A percentile compares a stretch with the other conserved stretches of the same genome.
phyloP scores from a whole-genome alignment of 2,797 vertebrate species.

The Arnoldichthys spilopterus region DNA sequence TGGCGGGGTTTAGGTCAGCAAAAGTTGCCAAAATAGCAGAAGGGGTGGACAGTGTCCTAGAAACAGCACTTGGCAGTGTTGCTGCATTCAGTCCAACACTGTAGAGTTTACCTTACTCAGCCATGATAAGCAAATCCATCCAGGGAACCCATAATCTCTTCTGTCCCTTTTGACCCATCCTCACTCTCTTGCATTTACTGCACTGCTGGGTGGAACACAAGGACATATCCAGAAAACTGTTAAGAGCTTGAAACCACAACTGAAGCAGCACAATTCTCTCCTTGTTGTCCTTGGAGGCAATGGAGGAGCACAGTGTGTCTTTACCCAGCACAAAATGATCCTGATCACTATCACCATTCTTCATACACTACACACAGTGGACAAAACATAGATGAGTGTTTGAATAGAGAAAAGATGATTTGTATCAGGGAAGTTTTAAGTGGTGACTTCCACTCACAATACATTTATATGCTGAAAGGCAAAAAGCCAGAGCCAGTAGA shows the following conservation, averaged over 20 bases:
- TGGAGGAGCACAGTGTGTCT: not conserved
- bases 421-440: not conserved
- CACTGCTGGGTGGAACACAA: conserved; percentile 66
- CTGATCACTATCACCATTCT: not conserved
- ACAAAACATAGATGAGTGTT: not conserved
- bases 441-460: not conserved
- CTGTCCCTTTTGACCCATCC: not conserved
- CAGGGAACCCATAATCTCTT: not conserved
- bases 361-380: not conserved
- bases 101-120: not conserved
- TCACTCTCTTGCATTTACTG: conserved; percentile 60
- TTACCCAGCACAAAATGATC: not conserved
- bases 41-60: not conserved
- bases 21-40: not conserved
- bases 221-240: conserved; percentile 41
- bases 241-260: conserved; percentile 47
- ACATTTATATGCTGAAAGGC: not conserved
- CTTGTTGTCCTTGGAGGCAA: not conserved
- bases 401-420: not conserved
- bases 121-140: not conserved
- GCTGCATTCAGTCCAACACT: not conserved
- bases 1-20: not conserved
- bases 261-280: conserved; percentile 53
- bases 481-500: not conserved
- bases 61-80: not conserved